Conservation (phyloP, 2,797 vertebrate species). For the Tiaroga cobitis region DNA sequence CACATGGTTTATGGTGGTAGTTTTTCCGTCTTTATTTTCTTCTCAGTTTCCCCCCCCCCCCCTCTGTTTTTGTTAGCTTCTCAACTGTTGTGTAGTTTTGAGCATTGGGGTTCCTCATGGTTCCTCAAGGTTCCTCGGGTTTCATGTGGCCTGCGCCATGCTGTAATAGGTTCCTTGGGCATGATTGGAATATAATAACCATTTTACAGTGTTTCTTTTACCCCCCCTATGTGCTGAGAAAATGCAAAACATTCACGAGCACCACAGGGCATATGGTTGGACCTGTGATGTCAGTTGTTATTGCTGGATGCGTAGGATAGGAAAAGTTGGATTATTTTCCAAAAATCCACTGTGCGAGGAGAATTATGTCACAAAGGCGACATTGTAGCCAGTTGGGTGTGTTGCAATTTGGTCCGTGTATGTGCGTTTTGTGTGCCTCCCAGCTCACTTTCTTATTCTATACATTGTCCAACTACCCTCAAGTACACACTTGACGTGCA, state of each 20-base stretch:
- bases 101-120: conserved; percentile 46
- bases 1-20: conserved; percentile 2
- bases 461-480: conserved; percentile 69
- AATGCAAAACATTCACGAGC: conserved; percentile 71
- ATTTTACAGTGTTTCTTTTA: conserved; percentile 76
- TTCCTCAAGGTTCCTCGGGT: conserved; percentile 66
- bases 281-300: conserved; percentile 84
- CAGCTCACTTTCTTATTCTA: conserved; percentile 60
- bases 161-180: conserved; percentile 76
- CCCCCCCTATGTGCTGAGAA: conserved; percentile 67
- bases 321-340: conserved; percentile 81
- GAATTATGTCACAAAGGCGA: conserved; percentile 84
- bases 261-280: conserved; percentile 76
- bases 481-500: conserved; percentile 66
- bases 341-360: conserved; percentile 71
- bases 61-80: conserved; percentile 5
- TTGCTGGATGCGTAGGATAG: conserved; percentile 80
- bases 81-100: conserved; percentile 25
- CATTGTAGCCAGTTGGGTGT: conserved; percentile 76
- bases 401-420: conserved; percentile 60
- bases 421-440: conserved; percentile 25
- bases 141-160: conserved; percentile 71
- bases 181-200: conserved; percentile 76
- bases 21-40: conserved; percentile 6
- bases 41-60: neutral